Percentiles rank a stretch among this genome's conserved stretches.
These are phyloP conservation scores for Meloidogyne floridensis DNA, from an alignment of 1,140 invertebrate genomes.

Conservation along the genomic window DNA sequence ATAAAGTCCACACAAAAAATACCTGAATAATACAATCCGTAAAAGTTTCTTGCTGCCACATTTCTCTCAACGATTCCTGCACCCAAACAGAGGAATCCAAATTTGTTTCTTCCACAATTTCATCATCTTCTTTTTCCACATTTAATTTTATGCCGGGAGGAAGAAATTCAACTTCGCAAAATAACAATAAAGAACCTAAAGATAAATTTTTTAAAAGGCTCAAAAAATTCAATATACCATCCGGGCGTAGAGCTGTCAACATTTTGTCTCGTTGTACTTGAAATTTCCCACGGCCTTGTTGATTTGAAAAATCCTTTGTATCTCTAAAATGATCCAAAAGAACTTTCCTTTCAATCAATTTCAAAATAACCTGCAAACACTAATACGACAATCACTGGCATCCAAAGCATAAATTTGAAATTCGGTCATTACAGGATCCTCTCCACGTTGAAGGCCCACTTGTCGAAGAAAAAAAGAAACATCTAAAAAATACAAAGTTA, in stretches of 20 bases:
- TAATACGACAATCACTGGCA: slow-evolving; percentile 47
- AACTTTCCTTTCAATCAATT: background rate
- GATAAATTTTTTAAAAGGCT: background rate
- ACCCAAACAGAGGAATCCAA: slow-evolving; percentile 35
- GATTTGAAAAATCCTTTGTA: slow-evolving; percentile 64
- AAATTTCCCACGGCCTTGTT: slow-evolving; percentile 63
- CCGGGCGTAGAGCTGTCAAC: slow-evolving; percentile 46
- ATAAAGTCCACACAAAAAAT: background rate
- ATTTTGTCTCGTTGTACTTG: slow-evolving; percentile 52
- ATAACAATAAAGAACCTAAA: slow-evolving; percentile 48
- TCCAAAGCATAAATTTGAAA: slow-evolving; percentile 64
- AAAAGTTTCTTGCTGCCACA: slow-evolving; percentile 56
- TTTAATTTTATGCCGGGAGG: slow-evolving; percentile 58
- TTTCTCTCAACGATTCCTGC: slow-evolving; percentile 46
- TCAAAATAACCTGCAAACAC: slow-evolving; percentile 46
- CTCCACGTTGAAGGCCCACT: slow-evolving; percentile 59
- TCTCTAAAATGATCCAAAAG: slow-evolving; percentile 36
- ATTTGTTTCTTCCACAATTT: slow-evolving; percentile 43
- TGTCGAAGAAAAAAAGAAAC: slow-evolving; percentile 64
- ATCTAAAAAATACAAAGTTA: slow-evolving; percentile 18
- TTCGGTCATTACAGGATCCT: slow-evolving; percentile 63
- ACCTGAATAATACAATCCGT: slow-evolving; percentile 54
- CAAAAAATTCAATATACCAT: slow-evolving; percentile 39
- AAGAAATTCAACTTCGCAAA: slow-evolving; percentile 62
- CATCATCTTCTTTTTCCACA: slow-evolving; percentile 60